Conservation (phyloP, 1,140 invertebrate genomes). For the Ostrea edulis region DNA sequence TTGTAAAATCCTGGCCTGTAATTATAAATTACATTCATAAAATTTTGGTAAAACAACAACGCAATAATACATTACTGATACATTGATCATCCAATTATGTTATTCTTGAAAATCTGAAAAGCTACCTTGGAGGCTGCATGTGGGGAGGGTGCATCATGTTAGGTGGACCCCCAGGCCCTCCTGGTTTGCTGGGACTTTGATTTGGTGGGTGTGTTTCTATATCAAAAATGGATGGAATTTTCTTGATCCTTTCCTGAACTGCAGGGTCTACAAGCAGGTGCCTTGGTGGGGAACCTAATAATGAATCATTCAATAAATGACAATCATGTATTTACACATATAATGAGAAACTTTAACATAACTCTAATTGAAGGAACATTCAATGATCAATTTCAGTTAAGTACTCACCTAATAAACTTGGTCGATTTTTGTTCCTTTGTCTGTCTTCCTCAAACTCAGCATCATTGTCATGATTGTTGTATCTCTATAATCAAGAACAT, state of each 20-base stretch:
- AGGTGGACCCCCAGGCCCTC: slow-evolving; percentile 34
- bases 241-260: slow-evolving; percentile 85
- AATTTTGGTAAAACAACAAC: too few species aligned
- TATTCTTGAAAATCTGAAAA: neutral
- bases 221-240: slow-evolving; percentile 79
- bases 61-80: too few species aligned
- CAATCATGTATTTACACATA: neutral
- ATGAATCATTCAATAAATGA: neutral
- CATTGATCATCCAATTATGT: too few species aligned
- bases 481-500: neutral
- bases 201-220: slow-evolving; percentile 73
- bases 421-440: slow-evolving; percentile 51
- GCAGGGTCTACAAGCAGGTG: slow-evolving; percentile 74
- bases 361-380: too few species aligned
- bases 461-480: slow-evolving; percentile 40
- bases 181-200: slow-evolving; percentile 65
- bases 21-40: neutral
- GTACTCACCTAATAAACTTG: slow-evolving; percentile 60
- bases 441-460: slow-evolving; percentile 45
- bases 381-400: too few species aligned
- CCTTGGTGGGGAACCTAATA: slow-evolving; percentile 73
- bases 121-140: slow-evolving; percentile 42
- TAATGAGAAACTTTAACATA: too few species aligned
- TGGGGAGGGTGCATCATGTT: slow-evolving; percentile 50
- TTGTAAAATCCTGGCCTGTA: slow-evolving; percentile 70